Percentiles rank a stretch among this genome's conserved stretches.
These are phyloP conservation scores for Tamandua tetradactyla DNA, from an alignment of 2,797 vertebrate species.

Conservation along the genomic window DNA sequence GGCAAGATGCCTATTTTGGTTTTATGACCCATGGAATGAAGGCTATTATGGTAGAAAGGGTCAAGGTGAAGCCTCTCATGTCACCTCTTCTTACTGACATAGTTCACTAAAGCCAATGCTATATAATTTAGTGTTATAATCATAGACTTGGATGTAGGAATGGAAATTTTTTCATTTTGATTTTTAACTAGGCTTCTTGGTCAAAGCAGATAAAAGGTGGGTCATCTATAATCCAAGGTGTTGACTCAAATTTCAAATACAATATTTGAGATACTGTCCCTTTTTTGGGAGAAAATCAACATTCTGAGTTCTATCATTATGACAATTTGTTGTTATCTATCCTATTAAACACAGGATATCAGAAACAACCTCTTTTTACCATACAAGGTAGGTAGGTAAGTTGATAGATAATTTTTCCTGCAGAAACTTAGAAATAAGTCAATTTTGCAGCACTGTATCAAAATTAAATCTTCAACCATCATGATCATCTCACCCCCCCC, in stretches of 20 bases:
- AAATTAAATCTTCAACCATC: constrained; percentile 34
- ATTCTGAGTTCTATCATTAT: background rate
- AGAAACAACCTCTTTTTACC: background rate
- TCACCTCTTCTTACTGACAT: background rate
- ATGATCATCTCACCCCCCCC: background rate
- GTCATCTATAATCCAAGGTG: no score
- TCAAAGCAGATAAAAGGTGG: background rate
- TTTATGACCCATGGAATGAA: background rate
- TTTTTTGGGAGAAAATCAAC: background rate
- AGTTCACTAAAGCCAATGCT: background rate
- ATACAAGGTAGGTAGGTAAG: no score
- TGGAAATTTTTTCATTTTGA: background rate
- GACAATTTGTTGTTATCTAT: background rate
- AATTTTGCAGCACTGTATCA: background rate
- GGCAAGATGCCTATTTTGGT: background rate
- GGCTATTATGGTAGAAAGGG: background rate
- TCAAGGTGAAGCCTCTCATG: background rate
- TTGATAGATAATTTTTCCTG: background rate
- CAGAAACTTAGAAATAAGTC: background rate
- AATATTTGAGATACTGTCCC: background rate
- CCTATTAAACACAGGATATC: background rate
- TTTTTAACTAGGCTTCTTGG: background rate
- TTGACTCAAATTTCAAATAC: background rate
- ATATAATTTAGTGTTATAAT: background rate
- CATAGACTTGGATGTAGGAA: background rate